A percentile compares a stretch with the other conserved stretches of the same genome.
Evolutionary conservation across 2,113 vertebrate genomes (phyloP).

Genomic region (Mystacornis crossleyi): DNA sequence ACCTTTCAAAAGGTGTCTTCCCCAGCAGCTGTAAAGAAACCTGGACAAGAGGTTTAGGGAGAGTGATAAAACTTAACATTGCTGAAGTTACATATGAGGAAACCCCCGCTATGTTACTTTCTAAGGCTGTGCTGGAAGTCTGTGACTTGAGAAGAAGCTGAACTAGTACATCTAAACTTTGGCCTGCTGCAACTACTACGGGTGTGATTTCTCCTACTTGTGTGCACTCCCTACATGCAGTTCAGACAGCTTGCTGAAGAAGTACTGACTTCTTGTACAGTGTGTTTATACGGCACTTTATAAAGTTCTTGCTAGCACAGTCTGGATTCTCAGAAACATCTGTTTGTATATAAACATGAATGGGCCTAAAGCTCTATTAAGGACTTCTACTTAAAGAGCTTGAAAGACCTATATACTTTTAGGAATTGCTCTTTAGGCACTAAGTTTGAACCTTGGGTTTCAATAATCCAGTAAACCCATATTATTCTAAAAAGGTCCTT

Average conservation of each 20-base stretch:
- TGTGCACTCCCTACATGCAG: fast-evolving
- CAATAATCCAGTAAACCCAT: neutral
- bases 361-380: neutral
- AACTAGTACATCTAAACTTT: neutral
- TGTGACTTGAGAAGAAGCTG: neutral
- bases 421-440: neutral
- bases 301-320: neutral
- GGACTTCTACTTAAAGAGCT: neutral
- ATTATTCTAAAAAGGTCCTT: neutral
- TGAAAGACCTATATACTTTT: neutral
- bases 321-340: neutral
- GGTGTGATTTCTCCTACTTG: neutral
- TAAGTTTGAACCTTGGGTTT: neutral
- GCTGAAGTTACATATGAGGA: neutral
- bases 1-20: neutral
- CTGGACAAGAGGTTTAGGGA: neutral
- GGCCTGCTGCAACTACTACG: fast-evolving
- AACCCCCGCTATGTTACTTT: neutral
- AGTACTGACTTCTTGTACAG: neutral
- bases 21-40: neutral
- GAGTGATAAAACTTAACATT: neutral
- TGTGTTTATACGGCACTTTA: neutral
- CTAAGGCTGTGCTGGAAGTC: neutral
- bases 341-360: neutral
- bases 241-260: neutral